Evolutionary conservation across 2,888 invertebrate genomes (phyloP).

Genomic region (Thecophora atra): DNA sequence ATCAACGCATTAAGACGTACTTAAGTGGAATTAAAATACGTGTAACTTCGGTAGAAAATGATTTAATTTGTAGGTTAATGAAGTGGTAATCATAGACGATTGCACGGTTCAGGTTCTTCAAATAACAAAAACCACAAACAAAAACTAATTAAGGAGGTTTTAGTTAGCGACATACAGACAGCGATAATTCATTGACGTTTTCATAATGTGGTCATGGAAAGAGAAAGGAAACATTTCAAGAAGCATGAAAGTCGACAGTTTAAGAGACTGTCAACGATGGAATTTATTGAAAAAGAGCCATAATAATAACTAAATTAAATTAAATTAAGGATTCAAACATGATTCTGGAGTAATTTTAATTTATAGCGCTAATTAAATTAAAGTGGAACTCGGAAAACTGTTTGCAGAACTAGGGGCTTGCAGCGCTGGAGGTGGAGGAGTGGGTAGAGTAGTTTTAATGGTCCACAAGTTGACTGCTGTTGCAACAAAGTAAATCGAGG

Average conservation of each 20-base stretch:
- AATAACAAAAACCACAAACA: no score
- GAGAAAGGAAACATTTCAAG: no score
- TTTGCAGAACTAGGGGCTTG: slow-evolving; percentile 12
- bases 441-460: not conserved
- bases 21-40: slow-evolving; percentile 21
- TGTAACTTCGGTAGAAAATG: not conserved
- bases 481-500: not conserved
- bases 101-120: no score
- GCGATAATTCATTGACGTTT: no score
- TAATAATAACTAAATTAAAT: not conserved
- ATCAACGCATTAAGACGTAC: slow-evolving; percentile 24
- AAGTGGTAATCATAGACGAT: no score
- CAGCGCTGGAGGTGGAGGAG: not conserved
- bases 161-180: no score
- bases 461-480: not conserved
- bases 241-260: no score
- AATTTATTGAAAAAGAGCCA: not conserved
- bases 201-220: no score
- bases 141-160: no score
- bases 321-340: not conserved
- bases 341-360: no score
- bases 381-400: slow-evolving; percentile 33
- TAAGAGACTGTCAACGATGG: no score
- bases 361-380: slow-evolving; percentile 41
- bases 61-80: no score